Conservation (phyloP, 2,888 invertebrate genomes). For the Cephus spinipes region DNA sequence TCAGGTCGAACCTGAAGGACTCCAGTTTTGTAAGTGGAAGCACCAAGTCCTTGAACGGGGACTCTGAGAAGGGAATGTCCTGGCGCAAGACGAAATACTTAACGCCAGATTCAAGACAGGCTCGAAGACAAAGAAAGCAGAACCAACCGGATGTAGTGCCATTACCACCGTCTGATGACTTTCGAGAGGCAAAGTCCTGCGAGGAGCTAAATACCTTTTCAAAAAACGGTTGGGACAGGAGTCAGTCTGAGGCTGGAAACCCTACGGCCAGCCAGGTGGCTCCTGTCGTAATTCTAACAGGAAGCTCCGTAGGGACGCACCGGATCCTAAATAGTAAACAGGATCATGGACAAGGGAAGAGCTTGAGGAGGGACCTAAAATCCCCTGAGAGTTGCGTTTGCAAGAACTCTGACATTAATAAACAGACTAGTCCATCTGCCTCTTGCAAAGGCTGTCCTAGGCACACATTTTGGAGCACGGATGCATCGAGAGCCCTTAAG, state of each 20-base stretch:
- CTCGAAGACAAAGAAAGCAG: constrained; percentile 76
- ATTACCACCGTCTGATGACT: constrained; percentile 71
- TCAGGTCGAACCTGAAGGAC: constrained; percentile 45
- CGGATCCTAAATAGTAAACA: background rate
- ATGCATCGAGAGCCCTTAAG: background rate
- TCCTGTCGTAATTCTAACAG: constrained; percentile 57
- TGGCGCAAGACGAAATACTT: constrained; percentile 63
- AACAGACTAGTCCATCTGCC: background rate
- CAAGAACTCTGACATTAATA: background rate
- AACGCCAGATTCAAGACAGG: constrained; percentile 80
- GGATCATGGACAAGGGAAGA: background rate
- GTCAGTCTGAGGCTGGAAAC: constrained; percentile 63
- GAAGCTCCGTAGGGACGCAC: constrained; percentile 48
- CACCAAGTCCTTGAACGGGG: constrained; percentile 37
- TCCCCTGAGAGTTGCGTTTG: background rate
- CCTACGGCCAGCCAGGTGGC: constrained; percentile 62
- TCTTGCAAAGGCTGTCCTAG: background rate
- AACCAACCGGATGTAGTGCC: constrained; percentile 78
- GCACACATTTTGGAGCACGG: background rate
- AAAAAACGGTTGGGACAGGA: constrained; percentile 80
- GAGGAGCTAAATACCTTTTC: constrained; percentile 62
- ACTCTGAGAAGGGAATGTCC: constrained; percentile 38
- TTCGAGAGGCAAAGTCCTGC: constrained; percentile 50
- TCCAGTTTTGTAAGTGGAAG: constrained; percentile 28
- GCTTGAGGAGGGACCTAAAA: background rate